Evolutionary conservation across 2,888 invertebrate genomes (phyloP).

Genomic region (Diarsia brunnea): DNA sequence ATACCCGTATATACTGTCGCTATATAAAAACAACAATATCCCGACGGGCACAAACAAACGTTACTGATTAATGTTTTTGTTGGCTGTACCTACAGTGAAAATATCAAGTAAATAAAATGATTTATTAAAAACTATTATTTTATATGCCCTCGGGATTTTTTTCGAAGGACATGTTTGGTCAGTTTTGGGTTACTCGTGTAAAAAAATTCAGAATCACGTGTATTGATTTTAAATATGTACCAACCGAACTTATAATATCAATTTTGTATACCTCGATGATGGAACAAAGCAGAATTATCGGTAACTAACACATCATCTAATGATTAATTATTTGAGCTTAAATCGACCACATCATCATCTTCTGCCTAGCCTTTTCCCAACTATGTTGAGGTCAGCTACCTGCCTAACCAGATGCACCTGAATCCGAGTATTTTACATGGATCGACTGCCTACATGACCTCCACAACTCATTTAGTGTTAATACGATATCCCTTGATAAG

Average conservation of each 20-base stretch:
- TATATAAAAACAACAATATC: slow-evolving; percentile 76
- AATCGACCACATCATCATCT: too few relatives aligned
- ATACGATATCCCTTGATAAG: too few relatives aligned
- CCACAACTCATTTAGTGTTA: too few relatives aligned
- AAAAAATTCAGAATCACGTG: neutral
- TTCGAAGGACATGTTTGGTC: slow-evolving; percentile 20
- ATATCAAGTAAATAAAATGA: slow-evolving; percentile 53
- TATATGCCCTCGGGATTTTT: slow-evolving; percentile 3
- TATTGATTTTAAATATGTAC: neutral
- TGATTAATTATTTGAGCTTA: too few relatives aligned
- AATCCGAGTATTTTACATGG: too few relatives aligned
- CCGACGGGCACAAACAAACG: slow-evolving; percentile 66
- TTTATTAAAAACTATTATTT: slow-evolving; percentile 48
- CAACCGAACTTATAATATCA: neutral
- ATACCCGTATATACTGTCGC: slow-evolving; percentile 59
- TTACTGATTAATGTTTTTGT: slow-evolving; percentile 69
- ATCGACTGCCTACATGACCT: too few relatives aligned
- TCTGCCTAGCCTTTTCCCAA: too few relatives aligned
- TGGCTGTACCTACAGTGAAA: slow-evolving; percentile 55
- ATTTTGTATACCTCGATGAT: too few relatives aligned
- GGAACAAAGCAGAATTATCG: too few relatives aligned
- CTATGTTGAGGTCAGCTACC: too few relatives aligned
- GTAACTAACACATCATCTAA: too few relatives aligned
- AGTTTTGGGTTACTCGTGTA: neutral
- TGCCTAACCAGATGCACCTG: too few relatives aligned